phyloP scores from a whole-genome alignment of 2,113 vertebrate genomes.

The Empidonax traillii region DNA sequence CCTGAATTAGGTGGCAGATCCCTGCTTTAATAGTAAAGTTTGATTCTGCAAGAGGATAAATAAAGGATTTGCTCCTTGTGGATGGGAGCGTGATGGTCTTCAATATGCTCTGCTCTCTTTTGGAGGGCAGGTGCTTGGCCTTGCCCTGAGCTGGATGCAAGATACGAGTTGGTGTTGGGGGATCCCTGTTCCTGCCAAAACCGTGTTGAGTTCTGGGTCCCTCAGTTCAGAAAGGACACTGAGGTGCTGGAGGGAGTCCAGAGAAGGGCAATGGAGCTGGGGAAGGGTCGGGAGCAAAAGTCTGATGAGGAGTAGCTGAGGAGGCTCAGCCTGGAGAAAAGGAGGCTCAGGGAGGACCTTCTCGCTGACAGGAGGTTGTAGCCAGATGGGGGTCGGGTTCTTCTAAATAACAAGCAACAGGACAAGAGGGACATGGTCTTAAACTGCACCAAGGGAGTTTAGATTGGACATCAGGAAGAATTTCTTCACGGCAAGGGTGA shows the following conservation, averaged over 20 bases:
- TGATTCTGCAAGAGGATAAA: not conserved
- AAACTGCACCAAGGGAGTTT: not conserved
- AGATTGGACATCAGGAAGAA: not conserved
- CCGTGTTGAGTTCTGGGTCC: not conserved
- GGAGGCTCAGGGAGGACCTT: not conserved
- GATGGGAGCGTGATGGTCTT: not conserved
- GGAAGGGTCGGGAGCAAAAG: not conserved
- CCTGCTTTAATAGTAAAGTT: not conserved
- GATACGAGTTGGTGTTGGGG: not conserved
- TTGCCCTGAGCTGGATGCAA: not conserved
- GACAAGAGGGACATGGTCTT: not conserved
- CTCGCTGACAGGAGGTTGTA: not conserved
- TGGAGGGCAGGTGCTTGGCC: not conserved
- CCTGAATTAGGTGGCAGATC: not conserved
- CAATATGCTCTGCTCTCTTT: not conserved
- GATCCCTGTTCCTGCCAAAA: not conserved
- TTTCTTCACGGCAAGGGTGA: not conserved
- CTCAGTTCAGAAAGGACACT: not conserved
- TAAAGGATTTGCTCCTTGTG: not conserved
- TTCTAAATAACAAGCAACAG: not conserved
- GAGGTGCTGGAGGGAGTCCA: not conserved
- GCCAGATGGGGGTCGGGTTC: not conserved
- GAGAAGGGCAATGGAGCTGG: not conserved
- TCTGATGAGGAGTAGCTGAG: not conserved
- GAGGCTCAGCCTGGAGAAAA: not conserved